These are phyloP conservation scores for Trachelipus rathkii DNA, from an alignment of 1,140 invertebrate species.

Conservation along the genomic window DNA sequence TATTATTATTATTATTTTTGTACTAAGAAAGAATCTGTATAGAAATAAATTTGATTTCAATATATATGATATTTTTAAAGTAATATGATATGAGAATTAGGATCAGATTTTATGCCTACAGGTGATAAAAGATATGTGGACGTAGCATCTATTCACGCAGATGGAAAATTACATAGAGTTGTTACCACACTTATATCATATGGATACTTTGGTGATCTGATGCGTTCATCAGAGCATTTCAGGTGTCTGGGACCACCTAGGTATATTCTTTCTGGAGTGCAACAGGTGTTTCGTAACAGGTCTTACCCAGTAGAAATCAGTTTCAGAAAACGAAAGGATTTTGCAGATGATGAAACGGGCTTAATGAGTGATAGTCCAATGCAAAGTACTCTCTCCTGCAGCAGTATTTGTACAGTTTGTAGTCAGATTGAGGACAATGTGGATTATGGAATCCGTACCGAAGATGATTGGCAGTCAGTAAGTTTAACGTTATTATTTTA, in stretches of 20 bases:
- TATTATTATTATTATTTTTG: no score
- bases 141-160: slow-evolving; percentile 69
- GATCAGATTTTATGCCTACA: slow-evolving; percentile 36
- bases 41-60: no score
- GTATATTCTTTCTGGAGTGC: slow-evolving; percentile 59
- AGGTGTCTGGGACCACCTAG: slow-evolving; percentile 84
- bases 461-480: not conserved
- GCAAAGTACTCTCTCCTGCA: slow-evolving; percentile 40
- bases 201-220: slow-evolving; percentile 81
- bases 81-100: no score
- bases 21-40: no score
- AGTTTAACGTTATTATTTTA: not conserved
- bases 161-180: slow-evolving; percentile 62
- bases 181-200: slow-evolving; percentile 79
- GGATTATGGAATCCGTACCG: not conserved
- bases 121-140: slow-evolving; percentile 68
- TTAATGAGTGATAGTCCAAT: not conserved
- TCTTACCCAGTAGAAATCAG: slow-evolving; percentile 47
- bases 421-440: not conserved
- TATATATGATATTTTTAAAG: no score
- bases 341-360: not conserved
- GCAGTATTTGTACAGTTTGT: slow-evolving; percentile 43
- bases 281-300: slow-evolving; percentile 47
- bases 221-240: slow-evolving; percentile 74
- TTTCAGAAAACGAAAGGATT: slow-evolving; percentile 29